Evolutionary conservation across 2,113 vertebrate genomes (phyloP), one percentile per base, ranked within the genome.

Genomic region (Centropristis striata): DNA sequence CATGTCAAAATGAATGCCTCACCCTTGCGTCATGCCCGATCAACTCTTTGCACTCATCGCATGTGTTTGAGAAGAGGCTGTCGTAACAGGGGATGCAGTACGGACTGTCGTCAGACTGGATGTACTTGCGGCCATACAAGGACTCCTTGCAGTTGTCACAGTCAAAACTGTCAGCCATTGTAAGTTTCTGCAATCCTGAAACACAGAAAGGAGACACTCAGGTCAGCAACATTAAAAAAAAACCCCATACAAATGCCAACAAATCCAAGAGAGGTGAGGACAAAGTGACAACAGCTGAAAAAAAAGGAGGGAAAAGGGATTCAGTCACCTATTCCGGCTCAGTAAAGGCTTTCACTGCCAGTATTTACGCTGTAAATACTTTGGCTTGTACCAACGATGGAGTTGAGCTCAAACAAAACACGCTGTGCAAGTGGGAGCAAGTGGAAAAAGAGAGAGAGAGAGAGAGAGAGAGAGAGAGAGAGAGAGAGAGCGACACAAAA

Each of bases 81-180:
- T 99, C 98, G 0, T 99, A 99, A 89, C 98, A 99, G 71, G 98
- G 98, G 87, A 99, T 98, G 80, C 98, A 99, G 95, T 99, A 98
- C 0, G 98, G 98, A 25, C 95, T 96, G 0, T 96, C 95, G 55
- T 99, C 97, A 0, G 95, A 93, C 93, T 99, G 97, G 94, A 99
- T 99, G 94, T 99, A 99, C 93, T 99, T 99, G 87, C 98, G 97
- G 41, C 98, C 98, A 0, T 99, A 99, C 69, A 99, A 80, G 79
- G 98, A 98, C 93, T 99, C 98, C 75, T 97, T 98, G 92, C 98
- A 99, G 93, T 97, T 96, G 87, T 96, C 96, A 51, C 98, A 99
- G 92, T 99, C 97, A 4, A 99, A 99, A 27, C 96, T 95, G 86
- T 99, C 98, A 0, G 97, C 97, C 98, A 99, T 99, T 67, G 88